Evolutionary conservation across 1,140 invertebrate species (phyloP).

Genomic region (Brachionus asplanchnoidis): DNA sequence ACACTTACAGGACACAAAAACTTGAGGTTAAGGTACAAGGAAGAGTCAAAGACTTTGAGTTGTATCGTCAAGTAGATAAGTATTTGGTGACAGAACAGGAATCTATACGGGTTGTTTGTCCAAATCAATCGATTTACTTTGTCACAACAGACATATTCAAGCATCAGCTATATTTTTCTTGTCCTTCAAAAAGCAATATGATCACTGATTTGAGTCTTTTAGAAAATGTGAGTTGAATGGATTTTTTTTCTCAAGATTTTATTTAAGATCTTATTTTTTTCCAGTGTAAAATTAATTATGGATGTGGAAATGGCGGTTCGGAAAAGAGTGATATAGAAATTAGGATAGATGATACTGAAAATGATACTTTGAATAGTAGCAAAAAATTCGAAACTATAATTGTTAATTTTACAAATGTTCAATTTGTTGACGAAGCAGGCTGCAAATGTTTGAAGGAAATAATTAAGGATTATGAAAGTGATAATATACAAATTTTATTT

Average conservation of each 20-base stretch:
- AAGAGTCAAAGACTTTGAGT: conserved; percentile 30
- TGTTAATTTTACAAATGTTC: neutral
- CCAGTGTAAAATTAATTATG: conserved; percentile 37
- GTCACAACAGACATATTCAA: neutral
- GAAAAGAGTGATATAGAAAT: neutral
- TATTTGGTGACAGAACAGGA: neutral
- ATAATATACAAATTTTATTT: conserved; percentile 1
- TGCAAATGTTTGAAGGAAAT: conserved; percentile 24
- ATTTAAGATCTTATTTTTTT: neutral
- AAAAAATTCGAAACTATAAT: conserved; percentile 3
- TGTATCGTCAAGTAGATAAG: neutral
- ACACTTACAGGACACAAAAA: conserved; percentile 61
- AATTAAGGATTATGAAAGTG: conserved; percentile 7
- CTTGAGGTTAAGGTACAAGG: conserved; percentile 44
- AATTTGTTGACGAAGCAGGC: conserved; percentile 35
- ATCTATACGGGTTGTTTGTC: neutral
- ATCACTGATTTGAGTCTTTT: neutral
- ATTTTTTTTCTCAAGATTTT: neutral
- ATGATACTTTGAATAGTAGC: neutral
- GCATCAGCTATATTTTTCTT: neutral
- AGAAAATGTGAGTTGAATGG: neutral
- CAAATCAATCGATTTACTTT: conserved; percentile 27
- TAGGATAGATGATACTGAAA: neutral
- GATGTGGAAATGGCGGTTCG: neutral
- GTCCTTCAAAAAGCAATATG: neutral